phyloP scores from a whole-genome alignment of 2,113 vertebrate species.

The Thunnus maccoyii region DNA sequence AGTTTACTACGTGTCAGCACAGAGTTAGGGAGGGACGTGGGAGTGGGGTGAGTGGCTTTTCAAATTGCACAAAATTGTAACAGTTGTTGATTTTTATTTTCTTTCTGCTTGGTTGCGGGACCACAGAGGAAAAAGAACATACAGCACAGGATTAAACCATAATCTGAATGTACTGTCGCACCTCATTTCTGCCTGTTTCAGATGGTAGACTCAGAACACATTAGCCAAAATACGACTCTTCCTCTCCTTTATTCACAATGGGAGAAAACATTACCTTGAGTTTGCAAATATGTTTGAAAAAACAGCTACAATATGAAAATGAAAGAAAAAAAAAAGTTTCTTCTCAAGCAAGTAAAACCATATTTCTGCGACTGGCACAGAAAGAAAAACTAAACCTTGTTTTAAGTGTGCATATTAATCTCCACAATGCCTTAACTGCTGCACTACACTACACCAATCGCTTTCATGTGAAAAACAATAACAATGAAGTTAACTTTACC shows the following conservation, averaged over 20 bases:
- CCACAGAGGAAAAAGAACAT: constrained; percentile 54
- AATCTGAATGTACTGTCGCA: constrained; percentile 59
- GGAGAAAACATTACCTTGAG: not conserved
- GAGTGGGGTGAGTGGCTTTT: not conserved
- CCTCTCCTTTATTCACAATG: constrained; percentile 18
- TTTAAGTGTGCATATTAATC: not conserved
- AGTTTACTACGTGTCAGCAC: constrained; percentile 31
- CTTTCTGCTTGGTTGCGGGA: constrained; percentile 52
- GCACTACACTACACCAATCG: not conserved
- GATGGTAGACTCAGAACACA: constrained; percentile 31
- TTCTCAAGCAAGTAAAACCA: not conserved
- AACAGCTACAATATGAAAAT: not conserved
- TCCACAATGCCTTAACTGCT: not conserved
- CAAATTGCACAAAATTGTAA: constrained; percentile 44
- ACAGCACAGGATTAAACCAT: constrained; percentile 67
- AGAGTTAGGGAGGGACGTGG: not conserved
- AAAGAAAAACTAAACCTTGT: too few species aligned
- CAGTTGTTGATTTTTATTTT: constrained; percentile 45
- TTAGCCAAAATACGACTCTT: constrained; percentile 38
- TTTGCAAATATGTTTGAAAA: not conserved
- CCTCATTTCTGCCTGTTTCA: constrained; percentile 49
- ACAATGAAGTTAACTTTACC: not conserved
- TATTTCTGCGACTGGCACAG: not conserved
- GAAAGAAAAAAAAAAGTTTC: not conserved
- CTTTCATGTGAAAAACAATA: constrained; percentile 4